Evolutionary conservation across 1,140 invertebrate genomes (phyloP).

Genomic region (Heliconius nattereri): DNA sequence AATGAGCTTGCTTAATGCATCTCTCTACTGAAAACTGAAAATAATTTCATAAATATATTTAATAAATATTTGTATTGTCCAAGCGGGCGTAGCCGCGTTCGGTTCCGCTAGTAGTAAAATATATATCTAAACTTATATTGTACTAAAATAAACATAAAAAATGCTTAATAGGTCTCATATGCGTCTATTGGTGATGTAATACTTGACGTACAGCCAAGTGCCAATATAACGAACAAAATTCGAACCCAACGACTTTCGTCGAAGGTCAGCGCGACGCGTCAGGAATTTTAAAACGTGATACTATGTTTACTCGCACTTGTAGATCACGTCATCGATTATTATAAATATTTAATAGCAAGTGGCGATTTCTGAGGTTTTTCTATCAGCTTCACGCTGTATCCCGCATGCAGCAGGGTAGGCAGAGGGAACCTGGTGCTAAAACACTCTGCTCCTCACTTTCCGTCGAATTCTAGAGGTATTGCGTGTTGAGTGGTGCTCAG

Average conservation of each 20-base stretch:
- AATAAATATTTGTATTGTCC: no score
- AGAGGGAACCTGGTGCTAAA: no score
- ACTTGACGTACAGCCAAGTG: constrained; percentile 46
- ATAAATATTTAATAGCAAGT: constrained; percentile 11
- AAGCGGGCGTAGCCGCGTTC: no score
- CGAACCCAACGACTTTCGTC: constrained; percentile 53
- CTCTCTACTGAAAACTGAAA: no score
- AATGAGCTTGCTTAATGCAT: no score
- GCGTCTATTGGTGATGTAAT: constrained; percentile 49
- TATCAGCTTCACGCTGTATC: background rate
- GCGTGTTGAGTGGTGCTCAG: no score
- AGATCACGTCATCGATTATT: constrained; percentile 48
- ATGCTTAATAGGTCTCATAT: background rate
- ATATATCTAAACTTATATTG: background rate
- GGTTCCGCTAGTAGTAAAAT: no score
- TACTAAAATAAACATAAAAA: background rate
- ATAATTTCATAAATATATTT: no score
- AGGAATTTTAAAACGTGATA: constrained; percentile 50
- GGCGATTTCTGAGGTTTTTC: background rate
- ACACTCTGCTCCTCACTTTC: no score
- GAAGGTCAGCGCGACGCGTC: constrained; percentile 55
- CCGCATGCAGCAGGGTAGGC: no score
- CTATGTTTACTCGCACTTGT: constrained; percentile 34
- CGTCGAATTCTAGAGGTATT: no score
- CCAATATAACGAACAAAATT: constrained; percentile 56